Conservation (phyloP, 2,113 vertebrate genomes). For the Lepisosteus oculatus region DNA sequence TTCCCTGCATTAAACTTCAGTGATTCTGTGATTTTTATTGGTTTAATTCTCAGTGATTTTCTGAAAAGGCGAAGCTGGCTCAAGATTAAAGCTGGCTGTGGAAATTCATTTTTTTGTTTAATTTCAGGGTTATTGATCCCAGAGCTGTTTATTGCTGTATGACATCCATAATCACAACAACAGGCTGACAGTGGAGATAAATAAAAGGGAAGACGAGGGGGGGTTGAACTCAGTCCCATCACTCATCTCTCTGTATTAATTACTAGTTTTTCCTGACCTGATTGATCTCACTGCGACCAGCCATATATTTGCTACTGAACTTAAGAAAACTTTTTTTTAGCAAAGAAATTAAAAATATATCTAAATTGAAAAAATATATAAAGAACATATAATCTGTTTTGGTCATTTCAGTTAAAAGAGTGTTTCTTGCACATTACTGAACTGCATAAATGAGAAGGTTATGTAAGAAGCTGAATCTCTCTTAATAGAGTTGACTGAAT, state of each 20-base stretch:
- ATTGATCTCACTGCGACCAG: conserved; percentile 61
- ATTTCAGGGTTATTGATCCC: conserved; percentile 78
- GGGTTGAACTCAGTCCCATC: conserved; percentile 50
- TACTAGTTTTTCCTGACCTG: conserved; percentile 52
- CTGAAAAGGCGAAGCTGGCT: conserved; percentile 60
- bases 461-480: too few species aligned
- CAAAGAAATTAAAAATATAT: neutral
- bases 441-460: too few species aligned
- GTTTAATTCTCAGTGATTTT: conserved; percentile 55
- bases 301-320: conserved; percentile 55
- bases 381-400: neutral
- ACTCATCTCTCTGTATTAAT: conserved; percentile 64
- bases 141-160: conserved; percentile 64
- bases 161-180: conserved; percentile 80
- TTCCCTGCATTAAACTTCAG: conserved; percentile 24
- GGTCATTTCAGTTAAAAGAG: too few species aligned
- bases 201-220: conserved; percentile 55
- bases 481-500: too few species aligned
- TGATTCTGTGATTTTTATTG: conserved; percentile 42
- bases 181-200: conserved; percentile 68
- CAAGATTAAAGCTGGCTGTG: conserved; percentile 60
- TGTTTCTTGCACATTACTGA: too few species aligned
- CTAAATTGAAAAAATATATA: neutral
- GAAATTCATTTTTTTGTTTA: conserved; percentile 78
- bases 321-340: neutral